Evolutionary conservation across 2,113 vertebrate species (phyloP), one percentile per base, ranked within the genome.

Genomic region (Hippocampus barbouri): DNA sequence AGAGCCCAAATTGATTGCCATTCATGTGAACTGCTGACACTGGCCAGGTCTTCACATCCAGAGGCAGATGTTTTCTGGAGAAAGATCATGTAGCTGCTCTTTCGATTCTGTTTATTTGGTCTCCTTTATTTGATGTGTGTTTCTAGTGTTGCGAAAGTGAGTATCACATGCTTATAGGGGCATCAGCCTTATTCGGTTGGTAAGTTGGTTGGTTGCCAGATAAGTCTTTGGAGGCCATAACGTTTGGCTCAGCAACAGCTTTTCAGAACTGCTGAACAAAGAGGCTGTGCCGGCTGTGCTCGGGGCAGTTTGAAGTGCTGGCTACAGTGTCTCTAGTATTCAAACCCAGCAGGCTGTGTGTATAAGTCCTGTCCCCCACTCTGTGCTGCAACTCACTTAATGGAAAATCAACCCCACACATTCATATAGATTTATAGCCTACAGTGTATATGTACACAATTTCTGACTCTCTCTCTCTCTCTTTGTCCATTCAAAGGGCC

Each of bases 11-110:
- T 90, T 88, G 91, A 92, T 91, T 89, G 82, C 43, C 93, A 94
- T 93, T 94, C 93, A 94, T 92, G 90, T 93, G 88, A 90, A 74
- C 40, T 75, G 92, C 87, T 88, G 78, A 84, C 60, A 84, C 84
- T 89, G 86, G 77, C 91, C 92, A 92, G 85, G 72, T 79, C 90
- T 91, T 93, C 89, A 78, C 75, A 78, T 77, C 69, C 71, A 74
- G 73, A 69, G 69, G 67, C 65, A 34, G 59, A 75, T 57, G 60
- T 59, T 71, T 71, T 74, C 69, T 70, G 73, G 9, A 74, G 69
- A 25, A n/a, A 71, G 70, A 61, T 77, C 40, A 68, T 68, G 49
- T 68, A 74, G 69, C 72, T 66, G 69, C 68, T 66, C 67, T 21
- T 56, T 71, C 53, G 65, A 27, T 65, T 69, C 38, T 18, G 20